Percentiles rank a stretch among this genome's conserved stretches.
These are phyloP conservation scores for Acanthaster planci DNA, from an alignment of 35 echinoderm and acorn worm species.

Conservation along the genomic window DNA sequence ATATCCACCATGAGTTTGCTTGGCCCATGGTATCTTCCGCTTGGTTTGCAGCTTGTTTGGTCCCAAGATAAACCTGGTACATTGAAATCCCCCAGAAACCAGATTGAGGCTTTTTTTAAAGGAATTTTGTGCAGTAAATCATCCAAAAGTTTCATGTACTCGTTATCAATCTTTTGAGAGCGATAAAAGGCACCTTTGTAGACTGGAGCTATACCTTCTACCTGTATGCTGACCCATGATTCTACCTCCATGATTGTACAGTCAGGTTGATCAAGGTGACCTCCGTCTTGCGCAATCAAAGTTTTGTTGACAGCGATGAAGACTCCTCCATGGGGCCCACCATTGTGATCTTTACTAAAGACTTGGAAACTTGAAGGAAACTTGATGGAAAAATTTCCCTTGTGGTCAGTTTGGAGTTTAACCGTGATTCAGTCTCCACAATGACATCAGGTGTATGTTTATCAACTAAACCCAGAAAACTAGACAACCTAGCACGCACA, in stretches of 20 bases:
- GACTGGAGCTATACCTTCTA: conserved; percentile 45
- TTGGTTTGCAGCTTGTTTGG: conserved; percentile 13
- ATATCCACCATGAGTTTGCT: conserved; percentile 68
- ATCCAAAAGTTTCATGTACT: conserved; percentile 44
- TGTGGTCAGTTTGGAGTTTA: background rate
- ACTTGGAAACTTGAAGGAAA: too few species aligned
- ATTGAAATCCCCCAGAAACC: conserved; percentile 71
- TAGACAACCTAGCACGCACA: too few species aligned
- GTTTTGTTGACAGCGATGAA: conserved; percentile 30
- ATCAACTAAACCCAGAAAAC: too few species aligned
- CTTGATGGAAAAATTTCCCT: conserved; percentile 34
- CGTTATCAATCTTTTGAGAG: conserved; percentile 32
- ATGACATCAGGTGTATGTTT: conserved; percentile 36
- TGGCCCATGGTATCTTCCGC: conserved; percentile 53
- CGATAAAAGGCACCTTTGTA: conserved; percentile 55
- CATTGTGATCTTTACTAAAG: conserved; percentile 41
- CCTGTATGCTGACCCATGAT: conserved; percentile 31
- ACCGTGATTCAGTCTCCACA: conserved; percentile 36
- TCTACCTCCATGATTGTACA: conserved; percentile 38
- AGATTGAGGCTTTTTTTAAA: conserved; percentile 52
- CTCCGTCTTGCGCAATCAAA: conserved; percentile 18
- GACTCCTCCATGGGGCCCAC: background rate
- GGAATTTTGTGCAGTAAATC: conserved; percentile 35
- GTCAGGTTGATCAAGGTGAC: background rate
- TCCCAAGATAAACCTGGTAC: conserved; percentile 63